Evolutionary conservation across 2,888 invertebrate species (phyloP), one percentile per base, ranked within the genome.

Genomic region (Pyrochroa serraticornis): DNA sequence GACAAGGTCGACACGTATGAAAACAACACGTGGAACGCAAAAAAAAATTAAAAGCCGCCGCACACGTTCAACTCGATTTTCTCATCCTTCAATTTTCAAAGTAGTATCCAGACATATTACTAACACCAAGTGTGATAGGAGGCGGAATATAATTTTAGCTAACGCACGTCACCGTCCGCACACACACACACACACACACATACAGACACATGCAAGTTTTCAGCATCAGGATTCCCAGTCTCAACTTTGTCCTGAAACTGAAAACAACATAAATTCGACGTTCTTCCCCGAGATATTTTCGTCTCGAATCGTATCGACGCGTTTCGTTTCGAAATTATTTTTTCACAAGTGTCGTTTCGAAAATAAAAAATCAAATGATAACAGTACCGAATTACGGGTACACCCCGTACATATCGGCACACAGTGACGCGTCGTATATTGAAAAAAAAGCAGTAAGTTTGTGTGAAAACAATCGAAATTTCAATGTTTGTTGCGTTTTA

Each of bases 371-470:
- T 6, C 44, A 35, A 10, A 65, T 65, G 65, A 65, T 65, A 35
- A 59, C 59, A n/a, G 58, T 64, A 9, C 73, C 73, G 6, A 66
- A 70, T 44, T 50, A 49, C 22, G 59, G 51, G 14, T 55, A 59
- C 43, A 45, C 32, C 7, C 46, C 54, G 2, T 14, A 38, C 9
- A 86, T 12, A 7, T 32, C 50, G 10, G 54, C 59, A 14, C 82
- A 86, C 63, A 87, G 87, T 63, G 88, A 88, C 79, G 87, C 88
- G 3, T 87, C 87, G 2, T 82, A 84, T 54, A 72, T 77, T 37
- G 71, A 71, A 46, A 69, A 64, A 53, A 75, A 72, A 59, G 60
- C 69, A 37, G 77, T 77, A 65, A 75, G 75, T 74, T 46, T 35
- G 7, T 30, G 10, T 12, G 30, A 12, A 57, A 7, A 31, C 5